phyloP scores from a whole-genome alignment of 2,113 vertebrate species.

The Dromas ardeola region DNA sequence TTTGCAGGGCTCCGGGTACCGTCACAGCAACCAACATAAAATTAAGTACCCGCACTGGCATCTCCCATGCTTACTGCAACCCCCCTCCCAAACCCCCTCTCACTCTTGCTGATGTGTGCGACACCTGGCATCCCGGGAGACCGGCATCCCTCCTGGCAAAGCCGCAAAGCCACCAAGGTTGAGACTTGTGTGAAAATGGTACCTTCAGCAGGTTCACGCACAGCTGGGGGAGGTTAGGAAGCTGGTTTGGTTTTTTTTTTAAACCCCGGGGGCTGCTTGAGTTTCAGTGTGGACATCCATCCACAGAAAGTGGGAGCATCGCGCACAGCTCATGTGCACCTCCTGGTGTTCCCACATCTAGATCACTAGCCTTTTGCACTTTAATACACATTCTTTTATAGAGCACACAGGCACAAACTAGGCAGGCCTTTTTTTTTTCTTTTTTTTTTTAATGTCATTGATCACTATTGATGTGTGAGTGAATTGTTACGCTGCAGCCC shows the following conservation, averaged over 20 bases:
- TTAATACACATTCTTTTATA: not conserved
- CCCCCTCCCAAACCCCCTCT: not conserved
- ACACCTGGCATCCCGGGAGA: not conserved
- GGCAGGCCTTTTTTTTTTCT: not conserved
- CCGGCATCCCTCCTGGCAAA: accelerated
- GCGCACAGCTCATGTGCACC: not conserved
- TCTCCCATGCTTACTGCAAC: not conserved
- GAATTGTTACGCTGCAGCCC: not conserved
- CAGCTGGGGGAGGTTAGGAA: not conserved
- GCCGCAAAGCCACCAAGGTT: not conserved
- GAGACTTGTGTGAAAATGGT: not conserved
- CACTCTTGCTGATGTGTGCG: too few relatives aligned
- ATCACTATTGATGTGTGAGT: not conserved
- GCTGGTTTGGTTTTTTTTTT: not conserved
- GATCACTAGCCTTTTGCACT: not conserved
- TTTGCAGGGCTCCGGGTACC: not conserved
- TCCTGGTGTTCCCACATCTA: not conserved
- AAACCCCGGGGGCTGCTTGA: not conserved
- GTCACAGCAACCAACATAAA: not conserved
- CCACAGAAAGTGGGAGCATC: not conserved
- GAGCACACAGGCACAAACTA: not conserved
- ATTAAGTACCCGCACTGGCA: accelerated
- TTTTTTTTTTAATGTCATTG: not conserved
- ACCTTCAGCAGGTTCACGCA: not conserved
- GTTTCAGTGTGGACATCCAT: not conserved